phyloP scores from a whole-genome alignment of 1,140 invertebrate species.

The Marisa cornuarietis region DNA sequence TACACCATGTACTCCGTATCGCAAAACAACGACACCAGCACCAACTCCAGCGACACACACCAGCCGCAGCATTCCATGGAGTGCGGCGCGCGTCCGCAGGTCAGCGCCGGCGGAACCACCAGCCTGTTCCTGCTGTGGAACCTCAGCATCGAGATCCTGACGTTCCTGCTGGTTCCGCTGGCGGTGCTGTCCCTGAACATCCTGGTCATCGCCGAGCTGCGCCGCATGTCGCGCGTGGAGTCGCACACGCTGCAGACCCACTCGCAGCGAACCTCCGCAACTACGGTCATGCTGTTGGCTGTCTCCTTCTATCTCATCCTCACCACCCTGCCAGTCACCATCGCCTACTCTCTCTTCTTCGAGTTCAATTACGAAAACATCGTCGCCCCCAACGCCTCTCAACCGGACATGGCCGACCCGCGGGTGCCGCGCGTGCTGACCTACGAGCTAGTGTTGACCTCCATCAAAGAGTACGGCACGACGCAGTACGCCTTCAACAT shows the following conservation, averaged over 20 bases:
- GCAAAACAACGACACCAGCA: not conserved
- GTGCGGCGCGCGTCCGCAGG: conserved; percentile 23
- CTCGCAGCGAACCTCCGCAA: conserved; percentile 50
- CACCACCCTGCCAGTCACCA: conserved; percentile 60
- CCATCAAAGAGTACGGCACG: conserved; percentile 61
- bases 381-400: not conserved
- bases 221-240: conserved; percentile 51
- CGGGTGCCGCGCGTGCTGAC: conserved; percentile 44
- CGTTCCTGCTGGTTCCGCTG: conserved; percentile 59
- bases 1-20: conserved; percentile 35
- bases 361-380: conserved; percentile 26
- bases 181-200: conserved; percentile 60
- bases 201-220: conserved; percentile 60
- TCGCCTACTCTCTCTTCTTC: conserved; percentile 50
- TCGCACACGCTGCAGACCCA: conserved; percentile 37
- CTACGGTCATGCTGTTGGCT: conserved; percentile 61
- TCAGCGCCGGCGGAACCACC: conserved; percentile 32
- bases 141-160: conserved; percentile 52
- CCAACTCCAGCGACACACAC: not conserved
- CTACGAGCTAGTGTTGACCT: conserved; percentile 46
- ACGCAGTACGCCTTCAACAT: conserved; percentile 65
- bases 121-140: conserved; percentile 56
- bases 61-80: not conserved
- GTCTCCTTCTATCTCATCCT: conserved; percentile 65
- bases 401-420: conserved; percentile 24